Evolutionary conservation across 2,797 vertebrate genomes (phyloP), one percentile per base, ranked within the genome.

Genomic region (Alosa sapidissima): DNA sequence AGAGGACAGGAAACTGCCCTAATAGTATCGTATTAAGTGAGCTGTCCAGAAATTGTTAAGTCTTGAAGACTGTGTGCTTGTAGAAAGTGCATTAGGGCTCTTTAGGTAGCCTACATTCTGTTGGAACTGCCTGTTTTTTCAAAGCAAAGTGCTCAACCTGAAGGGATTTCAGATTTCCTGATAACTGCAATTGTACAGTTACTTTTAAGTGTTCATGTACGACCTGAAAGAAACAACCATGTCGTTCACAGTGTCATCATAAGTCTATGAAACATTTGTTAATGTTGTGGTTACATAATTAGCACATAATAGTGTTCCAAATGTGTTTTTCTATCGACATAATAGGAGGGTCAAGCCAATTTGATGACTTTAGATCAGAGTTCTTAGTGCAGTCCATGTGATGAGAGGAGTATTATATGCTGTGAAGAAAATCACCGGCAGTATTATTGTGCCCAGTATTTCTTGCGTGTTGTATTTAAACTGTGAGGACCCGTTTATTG

Each of bases 401-500:
- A 6, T 21, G 19, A 47, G 14, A 75, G 36, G 16, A 78, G 72
- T 47, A 45, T 78, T 47, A 78, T 21, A 21, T 78, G 72, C 41
- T 45, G 36, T 45, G 72, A 1, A 6, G 72, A 78, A 45, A 78
- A 78, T 47, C 33, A 36, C 28, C 16, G 16, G 72, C 41, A 78
- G 41, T 78, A 36, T 47, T 72, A 41, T 41, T 78, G 72, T 78
- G 36, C 72, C 72, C 72, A 78, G 72, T 78, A 78, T 78, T 47
- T 78, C 72, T 47, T 78, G 16, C 2, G 16, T 78, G 41, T 21
- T 21, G 36, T 78, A 19, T 47, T 47, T 47, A 14, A 47, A 78
- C 41, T 21, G 36, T 78, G 72, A 47, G 41, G 72, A 78, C 72
- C 36, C 16, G 16, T 78, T 36, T 5, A 45, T 47, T 78, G 72